A percentile compares a stretch with the other conserved stretches of the same genome.
Conservation (phyloP, 2,797 vertebrate species). For the Pagetopsis macropterus region DNA sequence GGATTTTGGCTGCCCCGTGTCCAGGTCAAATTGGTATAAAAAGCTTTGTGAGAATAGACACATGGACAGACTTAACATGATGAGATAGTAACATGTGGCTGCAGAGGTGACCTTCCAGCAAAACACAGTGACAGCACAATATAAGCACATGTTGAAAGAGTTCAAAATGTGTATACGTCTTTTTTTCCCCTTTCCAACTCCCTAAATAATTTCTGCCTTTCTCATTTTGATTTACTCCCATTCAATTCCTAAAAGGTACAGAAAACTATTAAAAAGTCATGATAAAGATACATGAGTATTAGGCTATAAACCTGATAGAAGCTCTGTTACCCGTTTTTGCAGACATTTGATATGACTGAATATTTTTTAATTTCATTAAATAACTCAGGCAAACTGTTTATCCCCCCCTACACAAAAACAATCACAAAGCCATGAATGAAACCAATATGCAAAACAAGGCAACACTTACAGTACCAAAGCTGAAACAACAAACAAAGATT, state of each 20-base stretch:
- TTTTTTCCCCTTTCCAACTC: background rate
- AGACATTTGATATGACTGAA: background rate
- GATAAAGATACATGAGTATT: background rate
- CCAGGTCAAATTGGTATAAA: conserved; percentile 65
- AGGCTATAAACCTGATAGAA: background rate
- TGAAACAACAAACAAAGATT: conserved; percentile 29
- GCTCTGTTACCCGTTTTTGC: background rate
- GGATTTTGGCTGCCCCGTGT: conserved; percentile 45
- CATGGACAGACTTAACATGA: conserved; percentile 33
- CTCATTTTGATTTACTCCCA: background rate
- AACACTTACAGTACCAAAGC: conserved; percentile 14
- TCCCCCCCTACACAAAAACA: conserved; percentile 33
- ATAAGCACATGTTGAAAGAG: background rate
- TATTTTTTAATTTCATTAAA: conserved; percentile 28
- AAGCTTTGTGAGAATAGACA: conserved; percentile 74
- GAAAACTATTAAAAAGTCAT: background rate
- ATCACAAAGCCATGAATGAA: conserved; percentile 30
- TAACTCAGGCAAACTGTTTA: conserved; percentile 17
- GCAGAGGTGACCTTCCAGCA: conserved; percentile 39
- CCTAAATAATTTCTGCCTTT: background rate
- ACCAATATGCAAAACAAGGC: conserved; percentile 27
- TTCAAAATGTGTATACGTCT: background rate
- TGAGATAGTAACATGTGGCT: conserved; percentile 42
- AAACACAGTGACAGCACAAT: conserved; percentile 2
- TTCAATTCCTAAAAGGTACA: background rate